Evolutionary conservation across 2,797 vertebrate genomes (phyloP).

Genomic region (Florisuga fusca): DNA sequence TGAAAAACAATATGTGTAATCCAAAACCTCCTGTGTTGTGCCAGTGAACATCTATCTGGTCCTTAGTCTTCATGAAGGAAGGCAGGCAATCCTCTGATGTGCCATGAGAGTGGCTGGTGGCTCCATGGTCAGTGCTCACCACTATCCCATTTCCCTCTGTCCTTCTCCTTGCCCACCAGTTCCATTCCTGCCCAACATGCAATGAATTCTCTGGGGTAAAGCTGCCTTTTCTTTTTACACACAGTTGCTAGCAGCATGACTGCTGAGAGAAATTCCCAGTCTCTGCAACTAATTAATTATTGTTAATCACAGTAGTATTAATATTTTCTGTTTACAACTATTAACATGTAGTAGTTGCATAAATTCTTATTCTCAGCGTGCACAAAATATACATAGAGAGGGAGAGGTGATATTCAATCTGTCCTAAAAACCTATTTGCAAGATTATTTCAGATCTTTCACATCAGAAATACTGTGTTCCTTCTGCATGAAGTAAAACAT

Average conservation of each 20-base stretch:
- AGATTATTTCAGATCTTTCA: constrained; percentile 15
- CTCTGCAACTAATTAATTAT: background rate
- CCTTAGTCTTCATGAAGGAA: background rate
- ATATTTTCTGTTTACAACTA: constrained; percentile 4
- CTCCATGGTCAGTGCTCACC: background rate
- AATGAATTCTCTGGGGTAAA: background rate
- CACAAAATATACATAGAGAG: background rate
- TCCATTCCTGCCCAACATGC: background rate
- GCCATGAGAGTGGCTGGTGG: background rate
- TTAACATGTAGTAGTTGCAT: background rate
- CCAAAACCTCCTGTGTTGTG: background rate
- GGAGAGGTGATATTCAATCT: background rate
- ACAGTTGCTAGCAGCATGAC: background rate
- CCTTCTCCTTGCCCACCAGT: background rate
- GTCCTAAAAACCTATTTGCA: background rate
- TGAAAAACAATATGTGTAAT: background rate
- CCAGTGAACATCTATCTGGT: background rate
- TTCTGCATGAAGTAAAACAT: background rate
- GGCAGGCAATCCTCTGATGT: background rate
- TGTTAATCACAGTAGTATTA: background rate
- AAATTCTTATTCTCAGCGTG: background rate
- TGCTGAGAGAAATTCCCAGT: background rate
- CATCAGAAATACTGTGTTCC: background rate
- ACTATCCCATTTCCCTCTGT: background rate
- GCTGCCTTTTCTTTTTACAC: background rate